Evolutionary conservation across 30 jellyfish, hydroid and myxozoan genomes (phyloP).

Genomic region (Chrysaora quinquecirrha): DNA sequence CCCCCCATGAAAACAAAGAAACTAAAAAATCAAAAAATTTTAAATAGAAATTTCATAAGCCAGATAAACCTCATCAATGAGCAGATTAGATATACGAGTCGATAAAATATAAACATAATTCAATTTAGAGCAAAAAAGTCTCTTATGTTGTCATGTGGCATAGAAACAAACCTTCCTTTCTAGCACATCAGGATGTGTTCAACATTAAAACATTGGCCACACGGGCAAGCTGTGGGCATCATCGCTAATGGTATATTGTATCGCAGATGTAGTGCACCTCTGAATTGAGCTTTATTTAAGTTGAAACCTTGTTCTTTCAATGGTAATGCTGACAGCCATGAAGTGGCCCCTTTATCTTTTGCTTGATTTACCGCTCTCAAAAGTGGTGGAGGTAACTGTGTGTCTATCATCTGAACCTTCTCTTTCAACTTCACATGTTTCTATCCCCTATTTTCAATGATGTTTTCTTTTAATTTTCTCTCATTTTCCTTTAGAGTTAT

Average conservation of each 20-base stretch:
- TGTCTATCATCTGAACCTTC: background rate
- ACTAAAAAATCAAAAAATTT: no score
- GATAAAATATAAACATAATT: no score
- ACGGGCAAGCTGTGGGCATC: constrained; percentile 19
- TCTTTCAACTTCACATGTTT: background rate
- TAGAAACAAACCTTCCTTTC: constrained; percentile 18
- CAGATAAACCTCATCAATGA: no score
- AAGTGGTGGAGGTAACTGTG: constrained; percentile 5
- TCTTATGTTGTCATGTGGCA: constrained; percentile 7
- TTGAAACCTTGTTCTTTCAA: constrained; percentile 11
- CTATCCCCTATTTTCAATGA: background rate
- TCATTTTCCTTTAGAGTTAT: background rate
- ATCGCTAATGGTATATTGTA: constrained; percentile 15
- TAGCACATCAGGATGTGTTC: constrained; percentile 23
- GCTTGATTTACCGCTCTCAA: constrained; percentile 1
- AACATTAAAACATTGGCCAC: constrained; percentile 18
- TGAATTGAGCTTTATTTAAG: constrained; percentile 16
- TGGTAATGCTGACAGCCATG: constrained; percentile 20
- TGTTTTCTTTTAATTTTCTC: background rate
- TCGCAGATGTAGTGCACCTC: constrained; percentile 24
- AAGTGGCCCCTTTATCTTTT: background rate
- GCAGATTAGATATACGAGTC: no score
- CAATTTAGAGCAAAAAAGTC: background rate
- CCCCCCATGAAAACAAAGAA: no score
- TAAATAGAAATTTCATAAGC: no score